Evolutionary conservation across 2,797 vertebrate species (phyloP).

Genomic region (Monodelphis domestica): DNA sequence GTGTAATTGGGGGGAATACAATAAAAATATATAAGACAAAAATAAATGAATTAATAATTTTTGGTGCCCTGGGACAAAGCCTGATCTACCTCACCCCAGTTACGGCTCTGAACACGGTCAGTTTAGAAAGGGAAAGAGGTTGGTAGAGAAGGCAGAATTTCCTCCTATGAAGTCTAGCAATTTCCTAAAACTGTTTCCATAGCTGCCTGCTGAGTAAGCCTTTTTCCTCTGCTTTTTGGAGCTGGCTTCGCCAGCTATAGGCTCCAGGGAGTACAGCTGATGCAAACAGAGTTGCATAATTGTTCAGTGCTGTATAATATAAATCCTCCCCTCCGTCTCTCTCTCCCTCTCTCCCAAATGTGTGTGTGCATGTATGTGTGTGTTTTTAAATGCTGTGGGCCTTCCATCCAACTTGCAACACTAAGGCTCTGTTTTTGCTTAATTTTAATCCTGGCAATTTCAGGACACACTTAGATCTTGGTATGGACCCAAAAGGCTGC

Average conservation of each 20-base stretch:
- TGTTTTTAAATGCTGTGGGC: conserved; percentile 53
- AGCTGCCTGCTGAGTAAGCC: neutral
- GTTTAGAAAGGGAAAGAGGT: neutral
- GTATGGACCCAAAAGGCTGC: conserved; percentile 69
- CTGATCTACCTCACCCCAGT: neutral
- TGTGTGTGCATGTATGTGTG: too few species aligned
- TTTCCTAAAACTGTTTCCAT: neutral
- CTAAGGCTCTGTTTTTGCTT: conserved; percentile 67
- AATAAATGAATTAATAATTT: too few species aligned
- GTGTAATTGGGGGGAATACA: too few species aligned
- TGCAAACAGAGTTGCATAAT: conserved; percentile 47
- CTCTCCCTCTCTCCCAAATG: conserved; percentile 38
- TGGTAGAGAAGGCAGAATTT: neutral
- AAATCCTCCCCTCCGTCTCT: conserved; percentile 48
- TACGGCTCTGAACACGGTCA: neutral
- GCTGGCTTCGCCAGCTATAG: neutral
- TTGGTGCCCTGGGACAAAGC: neutral
- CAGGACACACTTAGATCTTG: conserved; percentile 59
- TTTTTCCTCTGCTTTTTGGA: neutral
- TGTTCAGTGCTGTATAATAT: conserved; percentile 29
- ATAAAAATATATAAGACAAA: too few species aligned
- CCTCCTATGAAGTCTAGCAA: neutral
- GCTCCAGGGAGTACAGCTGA: conserved; percentile 32
- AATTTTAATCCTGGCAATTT: conserved; percentile 70
- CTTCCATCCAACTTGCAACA: conserved; percentile 54